Conservation (phyloP, 2,797 vertebrate genomes). For the Sebastes itinus region DNA sequence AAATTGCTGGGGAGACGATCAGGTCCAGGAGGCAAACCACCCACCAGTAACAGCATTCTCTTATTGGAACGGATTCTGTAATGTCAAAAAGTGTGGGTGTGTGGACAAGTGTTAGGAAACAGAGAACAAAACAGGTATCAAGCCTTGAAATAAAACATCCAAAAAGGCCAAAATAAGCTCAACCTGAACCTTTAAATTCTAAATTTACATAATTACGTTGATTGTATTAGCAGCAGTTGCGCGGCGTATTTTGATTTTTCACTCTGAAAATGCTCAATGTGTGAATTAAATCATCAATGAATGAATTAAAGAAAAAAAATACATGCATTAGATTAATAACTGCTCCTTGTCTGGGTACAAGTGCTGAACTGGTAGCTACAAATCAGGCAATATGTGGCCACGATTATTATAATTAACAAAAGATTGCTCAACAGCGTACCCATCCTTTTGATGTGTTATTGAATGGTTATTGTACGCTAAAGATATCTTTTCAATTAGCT, state of each 20-base stretch:
- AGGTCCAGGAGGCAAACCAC: constrained; percentile 97
- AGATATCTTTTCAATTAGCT: constrained; percentile 74
- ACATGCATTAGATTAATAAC: constrained; percentile 19
- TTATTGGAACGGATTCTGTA: constrained; percentile 99
- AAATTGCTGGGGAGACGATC: constrained; percentile 99
- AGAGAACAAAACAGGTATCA: constrained; percentile 46
- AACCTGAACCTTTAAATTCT: constrained; percentile 13
- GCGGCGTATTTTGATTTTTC: constrained; percentile 4
- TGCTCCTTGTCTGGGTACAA: constrained; percentile 2
- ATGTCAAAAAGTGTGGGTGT: constrained; percentile 63
- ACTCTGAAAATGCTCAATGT: background rate
- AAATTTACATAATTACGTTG: constrained; percentile 15
- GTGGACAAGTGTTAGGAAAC: constrained; percentile 46
- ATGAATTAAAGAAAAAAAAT: constrained; percentile 31
- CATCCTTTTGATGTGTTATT: constrained; percentile 53
- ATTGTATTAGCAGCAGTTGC: background rate
- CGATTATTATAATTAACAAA: constrained; percentile 58
- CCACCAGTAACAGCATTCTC: constrained; percentile 97
- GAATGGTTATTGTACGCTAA: constrained; percentile 66
- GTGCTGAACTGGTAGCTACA: constrained; percentile 13
- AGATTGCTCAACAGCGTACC: constrained; percentile 33
- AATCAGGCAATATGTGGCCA: constrained; percentile 25
- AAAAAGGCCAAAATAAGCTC: constrained; percentile 16
- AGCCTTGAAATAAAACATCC: constrained; percentile 30
- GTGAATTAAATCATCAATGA: constrained; percentile 21